Percentiles rank a stretch among this genome's conserved stretches.
These are phyloP conservation scores for Danio jaintianensis DNA, from an alignment of 2,797 vertebrate species.

Conservation along the genomic window DNA sequence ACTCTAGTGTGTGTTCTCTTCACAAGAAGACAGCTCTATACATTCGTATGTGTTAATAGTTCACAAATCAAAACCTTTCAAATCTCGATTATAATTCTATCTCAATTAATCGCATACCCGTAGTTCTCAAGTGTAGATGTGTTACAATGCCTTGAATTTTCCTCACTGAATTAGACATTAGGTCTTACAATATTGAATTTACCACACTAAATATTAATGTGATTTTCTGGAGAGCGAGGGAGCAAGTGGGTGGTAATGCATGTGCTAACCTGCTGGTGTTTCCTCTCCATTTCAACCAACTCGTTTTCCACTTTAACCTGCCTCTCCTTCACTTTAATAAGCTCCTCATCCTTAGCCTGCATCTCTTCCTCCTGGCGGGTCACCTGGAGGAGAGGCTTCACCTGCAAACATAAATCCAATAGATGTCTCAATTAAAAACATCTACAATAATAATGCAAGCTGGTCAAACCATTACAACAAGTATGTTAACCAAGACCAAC, in stretches of 20 bases:
- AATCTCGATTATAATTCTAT: too few relatives aligned
- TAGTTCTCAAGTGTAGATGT: background rate
- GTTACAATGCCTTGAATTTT: background rate
- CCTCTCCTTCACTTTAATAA: conserved; percentile 94
- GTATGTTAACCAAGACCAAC: conserved; percentile 67
- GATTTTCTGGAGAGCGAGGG: background rate
- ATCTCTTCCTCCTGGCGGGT: conserved; percentile 97
- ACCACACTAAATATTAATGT: background rate
- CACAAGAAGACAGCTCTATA: too few relatives aligned
- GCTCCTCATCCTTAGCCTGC: conserved; percentile 95
- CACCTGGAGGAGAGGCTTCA: conserved; percentile 96
- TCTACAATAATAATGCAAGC: background rate
- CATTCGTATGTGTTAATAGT: background rate
- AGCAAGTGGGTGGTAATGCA: background rate
- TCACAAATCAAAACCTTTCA: too few relatives aligned
- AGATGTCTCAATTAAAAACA: background rate
- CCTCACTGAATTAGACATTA: background rate
- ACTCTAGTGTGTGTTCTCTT: too few relatives aligned
- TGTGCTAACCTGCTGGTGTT: conserved; percentile 90
- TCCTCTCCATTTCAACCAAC: conserved; percentile 94
- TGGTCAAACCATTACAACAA: background rate
- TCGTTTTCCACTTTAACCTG: conserved; percentile 94
- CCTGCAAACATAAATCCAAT: conserved; percentile 73
- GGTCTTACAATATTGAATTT: background rate
- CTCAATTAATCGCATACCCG: too few relatives aligned